These are phyloP conservation scores for Cardiocondyla obscurior DNA, from an alignment of 1,140 invertebrate species.

Conservation along the genomic window DNA sequence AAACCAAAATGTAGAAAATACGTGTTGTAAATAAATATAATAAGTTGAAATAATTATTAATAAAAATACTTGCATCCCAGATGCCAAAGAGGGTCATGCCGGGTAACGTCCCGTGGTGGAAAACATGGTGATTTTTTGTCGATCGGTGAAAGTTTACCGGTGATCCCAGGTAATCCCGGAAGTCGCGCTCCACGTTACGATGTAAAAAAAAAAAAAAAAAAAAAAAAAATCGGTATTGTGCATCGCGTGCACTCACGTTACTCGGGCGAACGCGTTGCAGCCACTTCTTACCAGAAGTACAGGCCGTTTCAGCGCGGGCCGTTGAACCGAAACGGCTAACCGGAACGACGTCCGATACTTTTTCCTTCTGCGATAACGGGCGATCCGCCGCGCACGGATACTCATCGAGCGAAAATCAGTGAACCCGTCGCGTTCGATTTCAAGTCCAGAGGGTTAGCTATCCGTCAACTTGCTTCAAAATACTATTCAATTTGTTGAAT, in stretches of 20 bases:
- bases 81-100: conserved; percentile 5
- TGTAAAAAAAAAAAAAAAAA: too few relatives aligned
- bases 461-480: neutral
- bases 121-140: conserved; percentile 29
- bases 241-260: conserved; percentile 66
- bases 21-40: neutral
- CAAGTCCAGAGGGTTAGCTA: conserved; percentile 23
- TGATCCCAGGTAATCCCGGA: conserved; percentile 57
- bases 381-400: conserved; percentile 45
- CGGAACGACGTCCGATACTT: conserved; percentile 50
- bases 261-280: conserved; percentile 67
- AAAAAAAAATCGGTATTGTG: conserved; percentile 67
- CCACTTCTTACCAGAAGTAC: conserved; percentile 41
- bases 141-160: conserved; percentile 51
- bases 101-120: neutral
- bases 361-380: conserved; percentile 52
- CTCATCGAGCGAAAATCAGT: conserved; percentile 51
- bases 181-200: conserved; percentile 33
- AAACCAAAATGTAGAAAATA: neutral
- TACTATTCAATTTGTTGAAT: too few relatives aligned
- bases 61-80: neutral
- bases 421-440: conserved; percentile 29
- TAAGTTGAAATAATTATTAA: neutral
- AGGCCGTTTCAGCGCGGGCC: conserved; percentile 43
- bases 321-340: conserved; percentile 49